Conservation (phyloP, 2,797 vertebrate species). For the Vespertilio murinus region DNA sequence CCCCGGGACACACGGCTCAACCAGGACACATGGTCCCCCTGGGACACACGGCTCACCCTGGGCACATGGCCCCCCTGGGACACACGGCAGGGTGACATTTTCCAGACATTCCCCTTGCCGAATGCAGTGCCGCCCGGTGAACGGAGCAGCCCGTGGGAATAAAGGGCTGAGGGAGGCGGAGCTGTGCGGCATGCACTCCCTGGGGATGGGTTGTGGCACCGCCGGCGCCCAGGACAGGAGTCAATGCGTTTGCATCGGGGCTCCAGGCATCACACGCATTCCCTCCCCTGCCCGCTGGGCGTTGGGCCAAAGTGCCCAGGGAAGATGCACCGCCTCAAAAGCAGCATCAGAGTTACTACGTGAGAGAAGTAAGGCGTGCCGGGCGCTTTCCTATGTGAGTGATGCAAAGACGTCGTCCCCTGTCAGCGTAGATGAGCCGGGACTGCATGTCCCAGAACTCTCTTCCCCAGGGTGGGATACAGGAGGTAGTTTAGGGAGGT, state of each 20-base stretch:
- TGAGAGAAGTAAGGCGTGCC: slow-evolving; percentile 64
- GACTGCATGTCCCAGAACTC: not conserved
- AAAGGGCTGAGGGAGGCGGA: not conserved
- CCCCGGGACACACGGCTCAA: too few relatives aligned
- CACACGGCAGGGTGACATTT: too few relatives aligned
- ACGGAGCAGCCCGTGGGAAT: not conserved
- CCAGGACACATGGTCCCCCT: too few relatives aligned
- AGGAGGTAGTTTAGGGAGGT: too few relatives aligned
- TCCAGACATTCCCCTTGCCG: not conserved
- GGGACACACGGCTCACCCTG: too few relatives aligned
- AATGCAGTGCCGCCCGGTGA: not conserved
- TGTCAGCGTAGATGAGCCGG: not conserved
- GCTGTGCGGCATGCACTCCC: not conserved
- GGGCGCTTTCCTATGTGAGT: not conserved
- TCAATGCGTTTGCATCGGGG: slow-evolving; percentile 57
- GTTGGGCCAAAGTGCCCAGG: slow-evolving; percentile 62
- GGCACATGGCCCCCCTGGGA: too few relatives aligned
- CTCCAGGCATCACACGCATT: slow-evolving; percentile 15
- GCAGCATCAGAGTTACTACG: slow-evolving; percentile 64
- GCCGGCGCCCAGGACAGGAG: not conserved
- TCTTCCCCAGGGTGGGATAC: not conserved
- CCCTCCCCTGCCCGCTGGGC: slow-evolving; percentile 68
- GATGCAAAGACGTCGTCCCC: not conserved
- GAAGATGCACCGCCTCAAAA: slow-evolving; percentile 70
- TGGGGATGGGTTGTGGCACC: not conserved